A percentile compares a stretch with the other conserved stretches of the same genome.
Conservation (phyloP, 1,140 invertebrate genomes). For the Phortica variegata region DNA sequence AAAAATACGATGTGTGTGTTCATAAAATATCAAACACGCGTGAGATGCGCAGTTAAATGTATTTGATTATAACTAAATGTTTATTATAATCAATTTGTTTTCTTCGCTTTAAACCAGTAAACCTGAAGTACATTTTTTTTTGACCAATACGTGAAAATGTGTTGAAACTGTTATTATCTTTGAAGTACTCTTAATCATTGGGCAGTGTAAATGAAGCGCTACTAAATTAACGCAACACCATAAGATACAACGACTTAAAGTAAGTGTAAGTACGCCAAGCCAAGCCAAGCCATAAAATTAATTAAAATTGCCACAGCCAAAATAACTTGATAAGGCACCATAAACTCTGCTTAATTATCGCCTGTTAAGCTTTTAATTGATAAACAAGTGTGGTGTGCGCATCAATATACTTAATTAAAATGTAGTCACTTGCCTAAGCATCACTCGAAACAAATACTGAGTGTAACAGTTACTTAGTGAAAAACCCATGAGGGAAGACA, state of each 20-base stretch:
- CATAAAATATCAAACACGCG: too few species aligned
- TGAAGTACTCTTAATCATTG: neutral
- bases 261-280: neutral
- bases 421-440: neutral
- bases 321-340: constrained; percentile 36
- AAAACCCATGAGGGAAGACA: too few species aligned
- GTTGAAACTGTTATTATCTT: too few species aligned
- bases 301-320: constrained; percentile 18
- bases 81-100: too few species aligned
- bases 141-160: too few species aligned
- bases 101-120: too few species aligned
- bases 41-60: too few species aligned
- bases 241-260: neutral
- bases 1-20: too few species aligned
- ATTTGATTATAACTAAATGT: too few species aligned
- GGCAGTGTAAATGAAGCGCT: neutral
- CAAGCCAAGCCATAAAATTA: too few species aligned
- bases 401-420: neutral
- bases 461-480: neutral
- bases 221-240: neutral
- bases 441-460: neutral
- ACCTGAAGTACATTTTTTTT: too few species aligned
- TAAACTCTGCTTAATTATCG: constrained; percentile 24
- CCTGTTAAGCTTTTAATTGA: constrained; percentile 34
- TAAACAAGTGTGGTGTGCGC: constrained; percentile 9